Evolutionary conservation across 2,113 vertebrate genomes (phyloP).

Genomic region (Phalacrocorax carbo): DNA sequence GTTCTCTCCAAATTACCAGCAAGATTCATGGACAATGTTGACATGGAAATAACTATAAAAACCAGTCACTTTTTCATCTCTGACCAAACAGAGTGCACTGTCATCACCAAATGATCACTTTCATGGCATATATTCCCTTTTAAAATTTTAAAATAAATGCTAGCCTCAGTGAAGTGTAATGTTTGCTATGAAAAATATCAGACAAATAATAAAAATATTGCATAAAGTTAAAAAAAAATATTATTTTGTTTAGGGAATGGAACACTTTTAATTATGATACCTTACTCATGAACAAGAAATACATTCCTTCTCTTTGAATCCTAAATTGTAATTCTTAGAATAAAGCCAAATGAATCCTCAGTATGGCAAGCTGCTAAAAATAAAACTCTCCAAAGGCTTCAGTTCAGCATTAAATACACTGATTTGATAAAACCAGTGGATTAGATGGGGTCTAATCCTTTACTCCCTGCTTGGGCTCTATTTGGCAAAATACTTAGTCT

Average conservation of each 20-base stretch:
- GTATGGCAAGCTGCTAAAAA: neutral
- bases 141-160: conserved; percentile 39
- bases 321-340: neutral
- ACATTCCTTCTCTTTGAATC: neutral
- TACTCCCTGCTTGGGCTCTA: neutral
- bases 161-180: conserved; percentile 25
- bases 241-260: neutral
- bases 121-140: conserved; percentile 45
- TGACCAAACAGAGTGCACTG: conserved; percentile 20
- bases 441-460: conserved; percentile 37
- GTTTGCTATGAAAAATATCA: conserved; percentile 26
- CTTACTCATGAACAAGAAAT: neutral
- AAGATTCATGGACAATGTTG: conserved; percentile 45
- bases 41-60: conserved; percentile 55
- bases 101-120: conserved; percentile 55
- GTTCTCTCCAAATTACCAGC: conserved; percentile 40
- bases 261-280: neutral
- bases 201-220: neutral
- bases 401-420: neutral
- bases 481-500: conserved; percentile 29
- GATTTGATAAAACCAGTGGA: neutral
- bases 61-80: conserved; percentile 51
- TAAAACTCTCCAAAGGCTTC: conserved; percentile 15
- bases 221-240: neutral
- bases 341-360: neutral